phyloP scores from a whole-genome alignment of 92 coral and sea anemone genomes.

The Porites rus region DNA sequence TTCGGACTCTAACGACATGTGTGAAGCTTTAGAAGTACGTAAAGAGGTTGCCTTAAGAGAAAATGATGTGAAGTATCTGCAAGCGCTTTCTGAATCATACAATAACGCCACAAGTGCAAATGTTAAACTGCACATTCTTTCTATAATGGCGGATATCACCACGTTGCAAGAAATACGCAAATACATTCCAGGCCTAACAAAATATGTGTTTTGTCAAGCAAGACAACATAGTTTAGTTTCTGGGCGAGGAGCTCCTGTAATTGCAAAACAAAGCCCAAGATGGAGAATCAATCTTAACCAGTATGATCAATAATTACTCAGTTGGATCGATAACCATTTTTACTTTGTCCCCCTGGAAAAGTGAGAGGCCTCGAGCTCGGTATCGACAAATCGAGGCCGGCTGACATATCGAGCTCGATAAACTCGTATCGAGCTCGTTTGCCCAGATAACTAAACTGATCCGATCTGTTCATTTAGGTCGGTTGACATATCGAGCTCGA shows the following conservation, averaged over 20 bases:
- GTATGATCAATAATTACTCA: conserved; percentile 33
- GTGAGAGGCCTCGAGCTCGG: too few species aligned
- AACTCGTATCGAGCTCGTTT: too few species aligned
- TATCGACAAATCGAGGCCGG: too few species aligned
- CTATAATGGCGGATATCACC: conserved; percentile 43
- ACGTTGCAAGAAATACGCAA: conserved; percentile 21
- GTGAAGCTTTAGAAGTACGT: conserved; percentile 9
- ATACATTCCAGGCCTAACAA: conserved; percentile 31
- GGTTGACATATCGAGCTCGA: too few species aligned
- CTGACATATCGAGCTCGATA: too few species aligned
- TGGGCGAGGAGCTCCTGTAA: conserved; percentile 37
- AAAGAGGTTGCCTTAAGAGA: background rate
- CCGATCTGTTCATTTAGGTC: too few species aligned
- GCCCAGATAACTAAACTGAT: too few species aligned
- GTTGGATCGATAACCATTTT: too few species aligned
- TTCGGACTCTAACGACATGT: background rate
- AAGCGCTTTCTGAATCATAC: conserved; percentile 49
- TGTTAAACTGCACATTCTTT: conserved; percentile 33
- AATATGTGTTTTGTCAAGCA: conserved; percentile 25
- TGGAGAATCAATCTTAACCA: conserved; percentile 9
- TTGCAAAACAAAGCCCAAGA: conserved; percentile 4
- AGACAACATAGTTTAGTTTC: conserved; percentile 22
- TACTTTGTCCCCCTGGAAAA: too few species aligned
- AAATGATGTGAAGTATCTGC: conserved; percentile 4
- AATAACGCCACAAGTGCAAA: conserved; percentile 47